Evolutionary conservation across 1,140 invertebrate species (phyloP), one percentile per base, ranked within the genome.

Genomic region (Dolichoris vasculosae): DNA sequence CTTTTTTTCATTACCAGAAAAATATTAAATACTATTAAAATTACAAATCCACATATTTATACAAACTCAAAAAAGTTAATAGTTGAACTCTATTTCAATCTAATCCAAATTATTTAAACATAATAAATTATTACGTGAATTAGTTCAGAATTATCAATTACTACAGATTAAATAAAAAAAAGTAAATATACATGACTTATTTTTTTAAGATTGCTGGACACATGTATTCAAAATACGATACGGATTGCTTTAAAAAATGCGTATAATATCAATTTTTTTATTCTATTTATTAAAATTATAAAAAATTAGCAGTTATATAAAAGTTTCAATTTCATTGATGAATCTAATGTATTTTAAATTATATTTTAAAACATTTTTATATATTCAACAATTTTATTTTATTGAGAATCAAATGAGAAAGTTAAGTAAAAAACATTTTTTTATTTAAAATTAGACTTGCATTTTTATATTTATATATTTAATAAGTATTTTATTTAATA

Each of bases 21-120:
- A 79, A 38, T n/a, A 59, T 79, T 26, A 79, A 35, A 79, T 38
- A 79, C 17, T 55, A 40, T 79, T 63, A 79, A 78, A 63, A 63
- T 30, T 17, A n/a, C 15, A 1, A 32, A 35, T 67, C 15, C 9
- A 20, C 35, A 4, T 30, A 38, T 38, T 35, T 69, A 59, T 13
- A 26, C 55, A 26, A 13, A 6, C 9, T 26, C 2, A 26, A 26
- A 9, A 0, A 2, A 26, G 4, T 59, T 59, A 59, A 20, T 38
- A 13, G 8, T 13, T 35, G 15, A 20, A 9, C 13, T 20, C 32
- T n/a, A 32, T 51, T 51, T 51, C 0, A 55, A 23, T 77, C 13
- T 8, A 15, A 30, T 30, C 13, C 11, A 77, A 77, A 26, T 23
- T 32, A 1, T 35, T 30, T 0, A 11, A 43, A 51, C 32, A 15